Base-by-base conservation (phyloP, 2,113 vertebrate genomes). In the Grantiella picta region DNA sequence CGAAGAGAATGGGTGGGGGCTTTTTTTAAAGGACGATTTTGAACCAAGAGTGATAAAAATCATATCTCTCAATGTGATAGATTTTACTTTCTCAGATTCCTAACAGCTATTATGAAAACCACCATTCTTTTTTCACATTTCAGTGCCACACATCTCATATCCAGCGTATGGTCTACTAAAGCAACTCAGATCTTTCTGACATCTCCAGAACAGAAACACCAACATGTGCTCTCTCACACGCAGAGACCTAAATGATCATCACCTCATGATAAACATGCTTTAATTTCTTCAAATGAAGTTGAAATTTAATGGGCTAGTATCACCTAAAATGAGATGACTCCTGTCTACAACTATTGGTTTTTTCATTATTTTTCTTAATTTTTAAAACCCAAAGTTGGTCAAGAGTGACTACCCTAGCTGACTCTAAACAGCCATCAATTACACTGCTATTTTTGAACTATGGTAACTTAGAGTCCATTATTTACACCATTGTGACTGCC, bases 1-100 rank as follows among this genome's bases (percentile, higher is more conserved):
- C 2, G 14, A 80, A 86, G 7, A 33, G 71, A 36, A 0, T 14
- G 29, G 45, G 25, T 6, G 10, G 11, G 5, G 12, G 1, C 5
- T 52, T 19, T 68, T 54, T 63, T 61, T 86, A 28, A 59, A 54
- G 18, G 31, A 89, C 42, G 16, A 64, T 79, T 93, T 65, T 59
- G 54, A 86, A 52, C 5, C 3, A 84, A 63, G 47, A 70, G 19
- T 59, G 27, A 45, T 47, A 73, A 81, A 87, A 66, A 68, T 24
- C 7, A 1, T 56, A 47, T n/a, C 19, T 77, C 22, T 12, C 6
- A 10, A 71, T 64, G 44, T n/a, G 44, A 63, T 4, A 59, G 52
- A 70, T 47, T 73, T 52, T 70, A 81, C 19, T 16, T 25, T 20
- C 47, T 42, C 69, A 68, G 44, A 38, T 66, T 78, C 15, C 56